Evolutionary conservation across 2,888 invertebrate genomes (phyloP), one percentile per base, ranked within the genome.

Genomic region (Drosophila nigritarsus): DNA sequence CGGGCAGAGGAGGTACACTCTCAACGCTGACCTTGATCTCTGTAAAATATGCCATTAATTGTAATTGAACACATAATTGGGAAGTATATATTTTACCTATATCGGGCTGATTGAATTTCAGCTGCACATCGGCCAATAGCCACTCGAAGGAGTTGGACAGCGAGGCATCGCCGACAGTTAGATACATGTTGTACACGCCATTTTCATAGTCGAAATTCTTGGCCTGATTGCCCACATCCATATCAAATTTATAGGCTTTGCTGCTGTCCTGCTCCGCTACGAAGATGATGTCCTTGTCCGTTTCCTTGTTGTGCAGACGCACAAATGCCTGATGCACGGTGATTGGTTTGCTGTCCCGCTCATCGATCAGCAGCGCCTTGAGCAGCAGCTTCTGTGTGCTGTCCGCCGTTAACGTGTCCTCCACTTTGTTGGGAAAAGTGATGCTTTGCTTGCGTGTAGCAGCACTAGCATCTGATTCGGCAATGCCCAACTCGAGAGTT

Each of bases 161-260:
- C 8, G 98, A 95, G 66, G 97, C 95, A 94, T 99, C 99, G 6
- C 99, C 99, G 62, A 99, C 94, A 80, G 98, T 96, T 74, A 99
- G 91, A 82, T 96, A 96, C 77, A 99, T 94, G 73, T 95, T 94
- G 94, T 98, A 98, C 51, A 94, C 93, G 42, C 98, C 99, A 53
- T 96, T 96, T 63, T 94, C 94, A 78, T 95, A 94, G 66, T 95
- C 95, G 88, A 99, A 96, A 89, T 98, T 97, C 87, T 96, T 95
- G 20, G 96, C 96, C 82, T 97, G 95, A 49, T 95, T 94, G 51
- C 96, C 96, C 53, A 98, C 95, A 92, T 98, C 97, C 95, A 99
- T 95, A 91, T 99, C 98, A 78, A 99, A 96, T 93, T 97, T 98
- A 93, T 99, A 99, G 0, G 95, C 94, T 89, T 95, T 95, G 60